phyloP scores from a whole-genome alignment of 2,113 vertebrate species.

The Sapayoa aenigma region DNA sequence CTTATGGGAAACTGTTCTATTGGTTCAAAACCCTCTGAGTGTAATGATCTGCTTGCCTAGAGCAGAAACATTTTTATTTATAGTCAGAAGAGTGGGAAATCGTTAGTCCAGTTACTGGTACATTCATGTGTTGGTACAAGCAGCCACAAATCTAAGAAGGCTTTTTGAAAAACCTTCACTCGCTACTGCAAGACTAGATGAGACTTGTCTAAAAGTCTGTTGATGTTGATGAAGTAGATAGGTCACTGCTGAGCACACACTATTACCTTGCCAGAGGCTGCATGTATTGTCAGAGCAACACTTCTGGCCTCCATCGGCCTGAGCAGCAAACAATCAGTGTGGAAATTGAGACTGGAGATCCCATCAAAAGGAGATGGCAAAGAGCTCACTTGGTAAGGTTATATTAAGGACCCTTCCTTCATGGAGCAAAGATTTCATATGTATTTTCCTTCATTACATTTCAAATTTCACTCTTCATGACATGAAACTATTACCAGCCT shows the following conservation, averaged over 20 bases:
- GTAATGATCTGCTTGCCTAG: not conserved
- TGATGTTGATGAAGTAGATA: not conserved
- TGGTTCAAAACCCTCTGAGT: not conserved
- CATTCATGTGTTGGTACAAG: not conserved
- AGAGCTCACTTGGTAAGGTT: not conserved
- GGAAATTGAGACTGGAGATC: not conserved
- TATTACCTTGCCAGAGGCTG: constrained; percentile 14
- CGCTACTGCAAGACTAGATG: not conserved
- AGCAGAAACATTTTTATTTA: constrained; percentile 11
- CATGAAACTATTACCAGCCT: not conserved
- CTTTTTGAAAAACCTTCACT: constrained; percentile 4
- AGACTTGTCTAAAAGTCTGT: not conserved
- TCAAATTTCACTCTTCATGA: not conserved
- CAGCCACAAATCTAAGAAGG: not conserved
- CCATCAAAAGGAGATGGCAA: not conserved
- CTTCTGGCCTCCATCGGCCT: not conserved
- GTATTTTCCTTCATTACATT: not conserved
- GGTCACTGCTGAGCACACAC: constrained; percentile 31
- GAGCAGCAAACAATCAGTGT: rapidly evolving
- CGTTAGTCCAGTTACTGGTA: not conserved
- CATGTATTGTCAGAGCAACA: not conserved
- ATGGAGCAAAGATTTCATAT: not conserved
- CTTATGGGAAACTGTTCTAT: not conserved
- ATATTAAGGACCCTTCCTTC: not conserved
- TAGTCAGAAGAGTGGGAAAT: not conserved